Conservation (phyloP, 2,797 vertebrate species). For the Oreochromis grahami region DNA sequence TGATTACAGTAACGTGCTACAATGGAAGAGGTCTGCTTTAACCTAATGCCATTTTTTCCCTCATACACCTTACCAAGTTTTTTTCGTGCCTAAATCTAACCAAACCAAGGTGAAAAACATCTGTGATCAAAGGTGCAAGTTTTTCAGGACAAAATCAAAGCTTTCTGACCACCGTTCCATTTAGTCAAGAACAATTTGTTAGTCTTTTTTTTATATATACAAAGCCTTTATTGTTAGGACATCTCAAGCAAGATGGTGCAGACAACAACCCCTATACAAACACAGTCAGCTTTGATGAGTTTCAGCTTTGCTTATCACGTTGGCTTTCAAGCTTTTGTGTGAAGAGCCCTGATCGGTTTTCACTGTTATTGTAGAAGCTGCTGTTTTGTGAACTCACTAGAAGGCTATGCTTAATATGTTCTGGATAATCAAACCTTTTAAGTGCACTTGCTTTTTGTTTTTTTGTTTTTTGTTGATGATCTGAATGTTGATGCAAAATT, state of each 20-base stretch:
- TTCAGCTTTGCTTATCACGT: background rate
- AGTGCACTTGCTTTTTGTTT: slow-evolving; percentile 30
- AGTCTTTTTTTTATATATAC: background rate
- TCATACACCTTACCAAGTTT: background rate
- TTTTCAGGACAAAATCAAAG: background rate
- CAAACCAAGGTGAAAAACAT: background rate
- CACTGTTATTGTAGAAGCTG: background rate
- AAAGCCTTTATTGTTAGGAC: background rate
- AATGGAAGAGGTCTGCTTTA: background rate
- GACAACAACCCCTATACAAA: background rate
- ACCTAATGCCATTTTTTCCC: background rate
- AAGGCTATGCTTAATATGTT: background rate
- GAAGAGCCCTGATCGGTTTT: background rate
- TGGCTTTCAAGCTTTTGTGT: background rate
- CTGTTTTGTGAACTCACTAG: background rate
- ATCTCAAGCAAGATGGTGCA: background rate
- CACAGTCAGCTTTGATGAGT: background rate
- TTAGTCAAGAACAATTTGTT: background rate
- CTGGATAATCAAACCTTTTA: background rate
- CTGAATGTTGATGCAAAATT: background rate
- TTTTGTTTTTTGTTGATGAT: background rate
- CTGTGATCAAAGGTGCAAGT: background rate
- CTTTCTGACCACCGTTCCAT: background rate
- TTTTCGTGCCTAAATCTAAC: background rate
- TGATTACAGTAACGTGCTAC: background rate